Conservation (phyloP, 2,113 vertebrate genomes). For the Ceuthmochares aereus region DNA sequence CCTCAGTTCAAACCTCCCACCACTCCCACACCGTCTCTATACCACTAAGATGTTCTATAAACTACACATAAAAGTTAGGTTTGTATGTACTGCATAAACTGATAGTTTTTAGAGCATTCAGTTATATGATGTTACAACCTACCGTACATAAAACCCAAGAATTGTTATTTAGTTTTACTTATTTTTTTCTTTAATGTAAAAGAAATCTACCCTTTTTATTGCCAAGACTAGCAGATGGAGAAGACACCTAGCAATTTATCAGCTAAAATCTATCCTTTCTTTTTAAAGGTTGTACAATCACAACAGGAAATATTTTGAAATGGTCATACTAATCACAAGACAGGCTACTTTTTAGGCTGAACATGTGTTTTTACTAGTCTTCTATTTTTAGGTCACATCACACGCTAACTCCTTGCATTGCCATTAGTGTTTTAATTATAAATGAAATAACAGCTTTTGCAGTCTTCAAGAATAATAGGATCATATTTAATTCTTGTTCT, state of each 20-base stretch:
- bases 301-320: conserved; percentile 72
- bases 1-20: background rate
- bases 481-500: background rate
- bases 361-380: background rate
- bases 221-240: background rate
- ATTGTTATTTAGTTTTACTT: background rate
- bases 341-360: background rate
- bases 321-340: conserved; percentile 50
- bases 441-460: background rate
- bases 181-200: background rate
- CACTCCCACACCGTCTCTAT: background rate
- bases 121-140: background rate
- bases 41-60: background rate
- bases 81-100: background rate
- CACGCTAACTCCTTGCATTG: background rate
- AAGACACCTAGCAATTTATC: background rate
- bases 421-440: background rate
- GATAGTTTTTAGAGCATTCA: background rate
- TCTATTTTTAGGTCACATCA: conserved; percentile 38
- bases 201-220: background rate
- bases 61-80: background rate
- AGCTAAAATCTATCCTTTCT: background rate
- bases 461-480: background rate
- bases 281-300: conserved; percentile 5
- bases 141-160: background rate